phyloP scores from a whole-genome alignment of 2,797 vertebrate species.

The Cetoscarus ocellatus region DNA sequence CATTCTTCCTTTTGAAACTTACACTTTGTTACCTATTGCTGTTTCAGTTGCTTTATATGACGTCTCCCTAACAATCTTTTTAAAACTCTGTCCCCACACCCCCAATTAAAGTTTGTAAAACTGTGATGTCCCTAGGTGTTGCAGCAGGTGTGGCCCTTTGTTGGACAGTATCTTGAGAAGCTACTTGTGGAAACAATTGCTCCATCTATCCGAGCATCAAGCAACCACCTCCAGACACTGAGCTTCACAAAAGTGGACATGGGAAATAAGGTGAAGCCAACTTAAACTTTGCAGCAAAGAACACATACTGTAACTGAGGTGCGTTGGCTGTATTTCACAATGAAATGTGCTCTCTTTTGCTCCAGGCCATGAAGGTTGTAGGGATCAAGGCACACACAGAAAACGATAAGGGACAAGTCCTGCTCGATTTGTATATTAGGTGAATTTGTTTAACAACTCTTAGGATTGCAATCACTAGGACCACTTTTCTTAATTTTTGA shows the following conservation, averaged over 20 bases:
- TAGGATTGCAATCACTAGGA: not conserved
- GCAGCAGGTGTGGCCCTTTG: conserved; percentile 94
- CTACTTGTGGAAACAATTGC: conserved; percentile 92
- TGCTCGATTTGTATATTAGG: conserved; percentile 94
- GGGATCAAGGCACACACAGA: conserved; percentile 93
- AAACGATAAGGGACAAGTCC: conserved; percentile 90
- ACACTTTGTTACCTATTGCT: too few relatives aligned
- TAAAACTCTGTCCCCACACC: too few relatives aligned
- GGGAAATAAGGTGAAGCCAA: conserved; percentile 90
- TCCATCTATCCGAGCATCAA: conserved; percentile 89
- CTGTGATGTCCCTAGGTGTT: conserved; percentile 82
- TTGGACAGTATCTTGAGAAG: conserved; percentile 95
- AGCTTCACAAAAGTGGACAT: conserved; percentile 93
- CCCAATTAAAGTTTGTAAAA: conserved; percentile 6
- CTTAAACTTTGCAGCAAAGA: not conserved
- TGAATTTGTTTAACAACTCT: conserved; percentile 60
- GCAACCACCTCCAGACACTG: conserved; percentile 92
- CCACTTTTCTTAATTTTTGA: not conserved
- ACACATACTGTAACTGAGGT: not conserved
- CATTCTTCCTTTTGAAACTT: too few relatives aligned
- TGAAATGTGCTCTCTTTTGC: conserved; percentile 18
- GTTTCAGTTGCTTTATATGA: too few relatives aligned
- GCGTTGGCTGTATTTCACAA: not conserved
- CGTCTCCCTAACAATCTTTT: too few relatives aligned
- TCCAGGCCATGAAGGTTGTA: conserved; percentile 91